Percentiles rank a stretch among this genome's conserved stretches.
Evolutionary conservation across 2,797 vertebrate species (phyloP).

Genomic region (Paratrypauchen microcephalus): DNA sequence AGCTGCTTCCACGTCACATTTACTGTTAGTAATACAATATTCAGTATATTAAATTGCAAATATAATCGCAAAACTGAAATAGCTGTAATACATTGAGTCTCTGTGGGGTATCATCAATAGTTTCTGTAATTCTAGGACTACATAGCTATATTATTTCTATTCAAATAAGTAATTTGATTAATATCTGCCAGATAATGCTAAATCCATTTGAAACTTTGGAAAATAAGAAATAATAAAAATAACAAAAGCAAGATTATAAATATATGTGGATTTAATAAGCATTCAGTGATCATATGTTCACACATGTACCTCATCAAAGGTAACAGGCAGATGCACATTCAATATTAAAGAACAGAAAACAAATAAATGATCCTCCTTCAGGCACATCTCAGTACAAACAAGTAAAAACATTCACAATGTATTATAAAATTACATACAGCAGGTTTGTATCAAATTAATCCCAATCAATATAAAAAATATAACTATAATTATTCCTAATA

Average conservation of each 20-base stretch:
- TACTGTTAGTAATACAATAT: neutral
- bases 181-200: neutral
- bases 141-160: neutral
- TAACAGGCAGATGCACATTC: slow-evolving; percentile 5
- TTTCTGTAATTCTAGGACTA: too few species aligned
- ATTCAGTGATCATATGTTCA: neutral
- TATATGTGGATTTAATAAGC: neutral
- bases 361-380: slow-evolving; percentile 3
- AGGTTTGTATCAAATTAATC: slow-evolving; percentile 5
- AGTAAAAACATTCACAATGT: slow-evolving; percentile 15
- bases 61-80: neutral
- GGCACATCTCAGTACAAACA: slow-evolving; percentile 10
- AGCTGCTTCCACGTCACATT: neutral
- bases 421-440: slow-evolving; percentile 2
- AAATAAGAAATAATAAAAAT: neutral
- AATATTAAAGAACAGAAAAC: slow-evolving; percentile 14
- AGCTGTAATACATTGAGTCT: neutral
- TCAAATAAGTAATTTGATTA: neutral
- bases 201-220: neutral
- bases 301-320: slow-evolving; percentile 1
- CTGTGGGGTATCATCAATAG: too few species aligned
- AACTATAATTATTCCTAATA: too few species aligned
- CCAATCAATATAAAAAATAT: neutral
- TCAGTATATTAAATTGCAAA: neutral
- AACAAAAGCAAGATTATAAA: neutral